A percentile compares a stretch with the other conserved stretches of the same genome.
These are phyloP conservation scores for Gasteruption jaculator DNA, from an alignment of 2,888 invertebrate genomes.

Conservation along the genomic window DNA sequence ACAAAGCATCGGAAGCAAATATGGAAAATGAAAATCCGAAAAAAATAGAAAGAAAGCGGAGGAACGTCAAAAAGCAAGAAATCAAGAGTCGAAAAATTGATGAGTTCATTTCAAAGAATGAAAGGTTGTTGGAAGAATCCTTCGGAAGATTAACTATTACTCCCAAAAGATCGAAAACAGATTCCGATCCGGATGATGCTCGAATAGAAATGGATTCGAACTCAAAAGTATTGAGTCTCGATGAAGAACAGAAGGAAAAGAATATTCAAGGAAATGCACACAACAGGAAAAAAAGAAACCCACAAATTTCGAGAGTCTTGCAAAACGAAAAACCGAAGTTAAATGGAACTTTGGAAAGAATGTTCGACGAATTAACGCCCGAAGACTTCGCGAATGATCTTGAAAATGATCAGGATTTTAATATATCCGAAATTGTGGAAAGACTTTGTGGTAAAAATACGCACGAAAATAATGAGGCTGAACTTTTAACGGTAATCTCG, in stretches of 20 bases:
- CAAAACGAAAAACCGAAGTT: constrained; percentile 31
- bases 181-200: constrained; percentile 23
- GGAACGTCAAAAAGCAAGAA: constrained; percentile 12
- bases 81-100: constrained; percentile 28
- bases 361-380: constrained; percentile 42
- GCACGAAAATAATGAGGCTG: constrained; percentile 22
- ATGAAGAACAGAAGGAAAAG: constrained; percentile 28
- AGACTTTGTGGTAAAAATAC: constrained; percentile 44
- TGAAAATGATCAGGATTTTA: constrained; percentile 48
- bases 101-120: constrained; percentile 35
- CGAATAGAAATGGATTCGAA: neutral
- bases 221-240: neutral
- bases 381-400: constrained; percentile 47
- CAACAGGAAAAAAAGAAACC: constrained; percentile 35
- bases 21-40: constrained; percentile 19
- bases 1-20: constrained; percentile 26
- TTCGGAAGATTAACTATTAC: constrained; percentile 37
- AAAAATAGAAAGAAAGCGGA: constrained; percentile 19
- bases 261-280: constrained; percentile 37
- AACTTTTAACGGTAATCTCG: neutral
- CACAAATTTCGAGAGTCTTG: constrained; percentile 44
- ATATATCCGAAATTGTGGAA: constrained; percentile 57
- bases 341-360: constrained; percentile 46
- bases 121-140: constrained; percentile 36
- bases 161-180: constrained; percentile 51